Percentiles rank a stretch among this genome's conserved stretches.
phyloP scores from a whole-genome alignment of 2,113 vertebrate genomes.

The Ctenodactylus gundi region DNA sequence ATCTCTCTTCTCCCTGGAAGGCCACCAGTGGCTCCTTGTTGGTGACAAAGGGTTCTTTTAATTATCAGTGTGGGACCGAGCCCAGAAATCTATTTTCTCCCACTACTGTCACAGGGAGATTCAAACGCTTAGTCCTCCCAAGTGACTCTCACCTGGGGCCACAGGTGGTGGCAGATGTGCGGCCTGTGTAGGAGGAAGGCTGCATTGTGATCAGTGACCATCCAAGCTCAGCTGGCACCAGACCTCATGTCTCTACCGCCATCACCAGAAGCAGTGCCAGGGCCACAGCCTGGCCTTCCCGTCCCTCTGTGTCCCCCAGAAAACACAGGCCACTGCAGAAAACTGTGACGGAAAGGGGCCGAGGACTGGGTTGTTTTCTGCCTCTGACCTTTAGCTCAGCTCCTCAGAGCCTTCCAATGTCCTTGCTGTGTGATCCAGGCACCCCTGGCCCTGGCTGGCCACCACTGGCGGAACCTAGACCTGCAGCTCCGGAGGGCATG shows the following conservation, averaged over 20 bases:
- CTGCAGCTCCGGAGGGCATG: not conserved
- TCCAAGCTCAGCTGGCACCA: accelerated
- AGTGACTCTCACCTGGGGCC: accelerated
- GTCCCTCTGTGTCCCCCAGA: not conserved
- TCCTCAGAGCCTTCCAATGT: not conserved
- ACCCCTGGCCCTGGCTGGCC: not conserved
- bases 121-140: not conserved
- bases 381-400: not conserved
- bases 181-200: accelerated
- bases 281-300: accelerated
- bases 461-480: not conserved
- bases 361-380: not conserved
- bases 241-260: not conserved
- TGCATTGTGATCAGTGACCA: accelerated
- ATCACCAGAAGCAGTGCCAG: not conserved
- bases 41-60: not conserved
- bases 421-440: not conserved
- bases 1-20: not conserved
- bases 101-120: conserved; percentile 4
- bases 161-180: accelerated
- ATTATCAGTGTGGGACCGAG: not conserved
- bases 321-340: not conserved
- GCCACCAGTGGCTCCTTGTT: not conserved
- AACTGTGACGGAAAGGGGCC: not conserved
- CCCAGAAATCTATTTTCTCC: not conserved